Conservation (phyloP, 1,140 invertebrate genomes). For the Meloidogyne hapla region DNA sequence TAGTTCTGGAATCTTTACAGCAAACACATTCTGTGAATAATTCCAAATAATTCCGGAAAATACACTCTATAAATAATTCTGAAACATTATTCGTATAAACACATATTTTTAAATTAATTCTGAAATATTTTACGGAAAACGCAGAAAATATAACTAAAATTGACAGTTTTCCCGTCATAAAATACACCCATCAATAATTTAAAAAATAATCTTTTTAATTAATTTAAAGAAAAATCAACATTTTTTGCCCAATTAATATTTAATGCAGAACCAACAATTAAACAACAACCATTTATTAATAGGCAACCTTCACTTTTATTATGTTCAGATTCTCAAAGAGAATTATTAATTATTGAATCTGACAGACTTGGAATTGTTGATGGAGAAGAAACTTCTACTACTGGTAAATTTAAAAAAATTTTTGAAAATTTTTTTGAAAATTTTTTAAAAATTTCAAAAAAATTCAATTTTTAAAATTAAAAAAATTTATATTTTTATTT, state of each 20-base stretch:
- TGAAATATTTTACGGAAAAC: too few species aligned
- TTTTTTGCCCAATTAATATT: slow-evolving; percentile 55
- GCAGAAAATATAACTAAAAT: too few species aligned
- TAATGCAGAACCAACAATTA: slow-evolving; percentile 59
- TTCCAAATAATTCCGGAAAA: too few species aligned
- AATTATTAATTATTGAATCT: slow-evolving; percentile 32
- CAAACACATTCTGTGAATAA: too few species aligned
- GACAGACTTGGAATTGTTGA: slow-evolving; percentile 5
- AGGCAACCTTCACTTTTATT: slow-evolving; percentile 22
- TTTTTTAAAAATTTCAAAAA: too few species aligned
- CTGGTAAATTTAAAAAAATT: neutral
- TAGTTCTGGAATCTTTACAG: too few species aligned
- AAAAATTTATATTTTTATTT: neutral
- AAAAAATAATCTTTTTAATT: too few species aligned
- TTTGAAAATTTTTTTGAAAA: neutral
- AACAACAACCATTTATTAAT: slow-evolving; percentile 30
- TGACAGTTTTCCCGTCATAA: too few species aligned
- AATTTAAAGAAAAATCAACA: slow-evolving; percentile 47
- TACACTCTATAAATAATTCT: too few species aligned
- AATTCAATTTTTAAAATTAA: neutral
- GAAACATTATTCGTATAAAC: too few species aligned
- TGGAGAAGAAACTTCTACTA: neutral
- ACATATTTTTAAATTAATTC: too few species aligned
- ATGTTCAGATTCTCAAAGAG: slow-evolving; percentile 58
- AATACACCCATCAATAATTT: too few species aligned